Percentiles rank a stretch among this genome's conserved stretches.
Evolutionary conservation across 2,797 vertebrate species (phyloP).

Genomic region (Galagoides demidoff): DNA sequence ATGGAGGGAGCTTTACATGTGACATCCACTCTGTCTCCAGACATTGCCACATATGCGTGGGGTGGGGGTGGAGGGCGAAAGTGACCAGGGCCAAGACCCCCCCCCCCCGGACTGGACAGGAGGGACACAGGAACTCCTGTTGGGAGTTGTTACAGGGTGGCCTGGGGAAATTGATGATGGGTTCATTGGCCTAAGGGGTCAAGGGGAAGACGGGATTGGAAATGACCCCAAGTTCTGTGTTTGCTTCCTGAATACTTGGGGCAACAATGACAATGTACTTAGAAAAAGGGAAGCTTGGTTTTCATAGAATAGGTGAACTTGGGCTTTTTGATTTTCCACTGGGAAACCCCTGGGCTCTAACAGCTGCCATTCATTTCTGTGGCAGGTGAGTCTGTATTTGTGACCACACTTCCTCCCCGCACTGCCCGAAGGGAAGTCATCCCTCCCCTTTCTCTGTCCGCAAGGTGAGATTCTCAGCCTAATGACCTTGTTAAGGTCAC

Average conservation of each 20-base stretch:
- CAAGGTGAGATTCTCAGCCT: neutral
- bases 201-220: neutral
- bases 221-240: neutral
- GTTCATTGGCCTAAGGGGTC: neutral
- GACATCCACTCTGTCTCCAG: neutral
- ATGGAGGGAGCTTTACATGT: accelerated
- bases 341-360: neutral
- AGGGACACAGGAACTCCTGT: neutral
- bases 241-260: neutral
- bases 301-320: neutral
- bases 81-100: accelerated
- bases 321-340: neutral
- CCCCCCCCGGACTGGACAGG: neutral
- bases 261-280: too few relatives aligned
- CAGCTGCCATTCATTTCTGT: neutral
- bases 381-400: neutral
- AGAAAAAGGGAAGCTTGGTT: neutral
- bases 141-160: neutral
- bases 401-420: neutral
- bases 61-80: too few relatives aligned
- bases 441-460: neutral
- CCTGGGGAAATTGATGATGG: neutral
- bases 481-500: neutral
- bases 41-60: too few relatives aligned
- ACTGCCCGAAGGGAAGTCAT: neutral